phyloP scores from a whole-genome alignment of 2,797 vertebrate genomes.

The Limnodromus scolopaceus region DNA sequence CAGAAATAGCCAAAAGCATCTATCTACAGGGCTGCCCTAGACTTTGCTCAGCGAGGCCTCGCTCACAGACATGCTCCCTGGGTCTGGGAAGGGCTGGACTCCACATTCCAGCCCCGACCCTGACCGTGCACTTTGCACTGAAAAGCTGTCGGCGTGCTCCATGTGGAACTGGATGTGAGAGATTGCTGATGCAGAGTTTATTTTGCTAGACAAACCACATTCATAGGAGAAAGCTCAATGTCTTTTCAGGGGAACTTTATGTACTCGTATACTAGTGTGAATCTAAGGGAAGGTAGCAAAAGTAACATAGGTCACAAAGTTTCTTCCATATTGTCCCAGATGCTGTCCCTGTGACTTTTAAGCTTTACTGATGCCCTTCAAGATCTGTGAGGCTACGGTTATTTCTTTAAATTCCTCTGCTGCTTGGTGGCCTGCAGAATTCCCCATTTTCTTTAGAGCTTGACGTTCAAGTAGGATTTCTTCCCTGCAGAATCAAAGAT shows the following conservation, averaged over 20 bases:
- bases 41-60: neutral
- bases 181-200: neutral
- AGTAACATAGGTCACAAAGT: neutral
- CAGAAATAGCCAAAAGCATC: neutral
- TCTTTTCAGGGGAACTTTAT: neutral
- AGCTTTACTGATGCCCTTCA: neutral
- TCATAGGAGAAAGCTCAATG: neutral
- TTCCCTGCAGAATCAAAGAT: neutral
- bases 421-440: neutral
- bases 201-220: neutral
- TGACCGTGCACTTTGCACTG: neutral
- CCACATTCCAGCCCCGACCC: conserved; percentile 33
- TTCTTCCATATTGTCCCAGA: neutral
- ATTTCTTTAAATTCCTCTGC: neutral
- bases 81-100: neutral
- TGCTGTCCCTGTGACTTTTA: neutral
- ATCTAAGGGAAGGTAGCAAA: neutral
- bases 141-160: neutral
- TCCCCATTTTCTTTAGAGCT: neutral
- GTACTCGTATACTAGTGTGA: neutral
- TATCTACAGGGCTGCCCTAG: neutral
- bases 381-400: neutral
- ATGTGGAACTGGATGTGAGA: neutral
- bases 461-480: neutral
- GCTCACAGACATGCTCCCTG: neutral